Percentiles rank a stretch among this genome's conserved stretches.
These are phyloP conservation scores for Apteryx owenii DNA, from an alignment of 2,113 vertebrate genomes.

Conservation along the genomic window DNA sequence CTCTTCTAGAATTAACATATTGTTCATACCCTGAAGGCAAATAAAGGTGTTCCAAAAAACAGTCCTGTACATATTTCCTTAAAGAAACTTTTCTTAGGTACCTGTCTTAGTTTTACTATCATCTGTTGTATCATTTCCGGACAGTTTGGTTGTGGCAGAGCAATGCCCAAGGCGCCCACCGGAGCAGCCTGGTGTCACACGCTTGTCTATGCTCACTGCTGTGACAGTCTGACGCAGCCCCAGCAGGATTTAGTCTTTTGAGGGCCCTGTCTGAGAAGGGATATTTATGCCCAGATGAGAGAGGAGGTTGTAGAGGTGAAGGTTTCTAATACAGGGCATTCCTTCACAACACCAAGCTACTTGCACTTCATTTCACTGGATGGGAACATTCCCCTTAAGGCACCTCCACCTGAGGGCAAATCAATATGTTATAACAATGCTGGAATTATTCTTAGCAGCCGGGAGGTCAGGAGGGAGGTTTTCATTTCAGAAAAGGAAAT, in stretches of 20 bases:
- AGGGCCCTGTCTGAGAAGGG: not conserved
- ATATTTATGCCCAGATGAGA: not conserved
- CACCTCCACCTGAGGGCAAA: not conserved
- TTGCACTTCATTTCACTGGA: not conserved
- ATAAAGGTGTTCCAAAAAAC: not conserved
- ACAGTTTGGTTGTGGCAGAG: not conserved
- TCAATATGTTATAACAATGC: not conserved
- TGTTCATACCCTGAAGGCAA: not conserved
- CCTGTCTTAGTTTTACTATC: not conserved
- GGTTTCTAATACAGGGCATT: not conserved
- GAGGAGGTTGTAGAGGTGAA: not conserved
- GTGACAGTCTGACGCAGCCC: not conserved
- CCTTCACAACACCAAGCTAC: not conserved
- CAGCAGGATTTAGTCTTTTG: not conserved
- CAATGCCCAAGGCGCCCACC: fast-evolving
- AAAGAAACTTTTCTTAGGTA: not conserved
- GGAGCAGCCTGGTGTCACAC: not conserved
- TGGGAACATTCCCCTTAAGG: not conserved
- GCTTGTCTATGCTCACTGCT: not conserved
- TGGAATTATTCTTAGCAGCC: not conserved
- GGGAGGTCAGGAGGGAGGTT: not conserved
- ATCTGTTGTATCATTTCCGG: not conserved
- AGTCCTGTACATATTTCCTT: not conserved
- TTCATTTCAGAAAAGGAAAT: not conserved
- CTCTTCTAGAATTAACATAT: not conserved